A percentile compares a stretch with the other conserved stretches of the same genome.
phyloP scores from a whole-genome alignment of 1,140 invertebrate genomes.

The Aphis gossypii region DNA sequence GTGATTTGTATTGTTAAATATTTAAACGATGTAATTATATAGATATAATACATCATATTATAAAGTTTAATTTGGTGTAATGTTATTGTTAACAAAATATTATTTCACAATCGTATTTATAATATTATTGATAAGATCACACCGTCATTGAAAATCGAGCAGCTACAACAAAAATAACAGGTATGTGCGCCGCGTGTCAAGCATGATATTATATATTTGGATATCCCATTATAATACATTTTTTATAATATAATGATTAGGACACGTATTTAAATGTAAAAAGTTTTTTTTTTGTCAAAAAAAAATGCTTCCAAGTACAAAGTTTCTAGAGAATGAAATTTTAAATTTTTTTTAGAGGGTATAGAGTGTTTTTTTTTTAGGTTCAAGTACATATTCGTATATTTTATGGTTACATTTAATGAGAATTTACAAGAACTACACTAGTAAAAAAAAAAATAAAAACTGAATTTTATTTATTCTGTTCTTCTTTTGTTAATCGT shows the following conservation, averaged over 20 bases:
- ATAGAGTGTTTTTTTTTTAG: no score
- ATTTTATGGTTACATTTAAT: no score
- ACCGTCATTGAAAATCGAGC: neutral
- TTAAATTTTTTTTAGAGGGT: no score
- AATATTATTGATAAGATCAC: neutral
- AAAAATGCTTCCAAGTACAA: neutral
- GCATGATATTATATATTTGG: neutral
- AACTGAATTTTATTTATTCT: neutral
- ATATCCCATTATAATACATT: neutral
- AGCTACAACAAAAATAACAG: neutral
- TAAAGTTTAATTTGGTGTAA: neutral
- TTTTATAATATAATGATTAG: neutral
- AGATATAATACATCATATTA: neutral
- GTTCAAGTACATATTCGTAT: no score
- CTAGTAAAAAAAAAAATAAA: no score
- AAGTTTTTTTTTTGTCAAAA: neutral
- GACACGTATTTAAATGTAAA: neutral
- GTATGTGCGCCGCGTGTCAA: neutral
- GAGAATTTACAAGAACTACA: no score
- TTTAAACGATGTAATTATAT: neutral
- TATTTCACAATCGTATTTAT: no score
- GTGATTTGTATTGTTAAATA: neutral
- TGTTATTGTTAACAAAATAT: neutral
- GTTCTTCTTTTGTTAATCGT: neutral
- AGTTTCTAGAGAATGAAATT: neutral